A percentile compares a stretch with the other conserved stretches of the same genome.
Evolutionary conservation across 2,888 invertebrate species (phyloP).

Genomic region (Cataglyphis rosenhaueri): DNA sequence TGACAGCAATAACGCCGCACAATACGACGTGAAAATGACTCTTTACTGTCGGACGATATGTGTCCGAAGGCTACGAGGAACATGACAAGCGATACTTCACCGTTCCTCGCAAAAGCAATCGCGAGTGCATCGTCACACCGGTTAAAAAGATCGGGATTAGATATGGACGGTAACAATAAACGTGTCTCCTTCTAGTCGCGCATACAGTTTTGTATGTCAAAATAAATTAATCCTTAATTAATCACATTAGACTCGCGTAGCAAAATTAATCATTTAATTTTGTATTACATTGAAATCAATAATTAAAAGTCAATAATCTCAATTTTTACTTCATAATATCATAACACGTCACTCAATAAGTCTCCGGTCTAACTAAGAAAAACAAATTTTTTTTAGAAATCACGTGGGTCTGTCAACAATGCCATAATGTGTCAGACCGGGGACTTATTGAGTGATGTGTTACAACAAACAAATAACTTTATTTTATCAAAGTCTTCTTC

Average conservation of each 20-base stretch:
- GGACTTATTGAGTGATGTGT: too few relatives aligned
- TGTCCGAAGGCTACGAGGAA: slow-evolving; percentile 55
- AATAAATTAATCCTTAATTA: slow-evolving; percentile 48
- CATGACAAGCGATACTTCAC: slow-evolving; percentile 68
- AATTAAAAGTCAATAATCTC: not conserved
- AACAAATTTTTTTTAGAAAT: too few relatives aligned
- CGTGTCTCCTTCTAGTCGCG: slow-evolving; percentile 60
- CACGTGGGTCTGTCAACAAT: too few relatives aligned
- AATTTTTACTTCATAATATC: not conserved
- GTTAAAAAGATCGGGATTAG: slow-evolving; percentile 59
- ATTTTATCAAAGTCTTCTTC: not conserved
- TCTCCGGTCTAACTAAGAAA: too few relatives aligned
- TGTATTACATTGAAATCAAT: not conserved
- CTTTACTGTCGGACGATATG: slow-evolving; percentile 61
- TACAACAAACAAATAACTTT: not conserved
- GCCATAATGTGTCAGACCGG: too few relatives aligned
- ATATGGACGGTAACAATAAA: slow-evolving; percentile 68
- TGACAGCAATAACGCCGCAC: slow-evolving; percentile 48
- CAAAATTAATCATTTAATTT: not conserved
- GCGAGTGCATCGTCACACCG: slow-evolving; percentile 64
- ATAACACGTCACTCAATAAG: too few relatives aligned
- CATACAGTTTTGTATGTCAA: slow-evolving; percentile 48
- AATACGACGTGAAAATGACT: slow-evolving; percentile 53
- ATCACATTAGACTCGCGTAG: slow-evolving; percentile 2
- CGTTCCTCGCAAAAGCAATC: slow-evolving; percentile 60